phyloP scores from a whole-genome alignment of 2,113 vertebrate species.

The Phyllostomus discolor region DNA sequence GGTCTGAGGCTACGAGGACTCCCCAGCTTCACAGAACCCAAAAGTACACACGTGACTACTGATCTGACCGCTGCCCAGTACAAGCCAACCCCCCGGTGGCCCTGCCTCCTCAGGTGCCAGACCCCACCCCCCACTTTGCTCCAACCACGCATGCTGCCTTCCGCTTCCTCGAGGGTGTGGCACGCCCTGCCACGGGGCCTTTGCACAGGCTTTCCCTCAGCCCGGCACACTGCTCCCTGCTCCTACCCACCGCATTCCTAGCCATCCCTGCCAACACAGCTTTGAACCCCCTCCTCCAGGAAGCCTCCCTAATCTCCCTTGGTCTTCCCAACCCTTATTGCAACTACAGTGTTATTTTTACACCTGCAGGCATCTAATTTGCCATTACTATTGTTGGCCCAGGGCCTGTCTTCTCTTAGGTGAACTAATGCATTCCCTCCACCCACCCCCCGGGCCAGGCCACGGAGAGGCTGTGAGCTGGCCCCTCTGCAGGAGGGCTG shows the following conservation, averaged over 20 bases:
- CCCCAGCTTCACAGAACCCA: neutral
- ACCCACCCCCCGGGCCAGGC: neutral
- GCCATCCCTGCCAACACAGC: neutral
- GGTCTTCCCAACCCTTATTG: neutral
- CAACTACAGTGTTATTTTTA: neutral
- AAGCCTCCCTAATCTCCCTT: neutral
- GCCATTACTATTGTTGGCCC: neutral
- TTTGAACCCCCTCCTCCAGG: neutral
- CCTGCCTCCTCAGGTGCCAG: neutral
- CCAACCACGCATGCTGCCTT: fast-evolving
- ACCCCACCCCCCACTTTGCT: neutral
- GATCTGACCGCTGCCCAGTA: neutral
- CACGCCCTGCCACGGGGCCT: neutral
- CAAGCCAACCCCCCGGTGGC: neutral
- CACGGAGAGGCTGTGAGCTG: neutral
- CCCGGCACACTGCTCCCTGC: neutral
- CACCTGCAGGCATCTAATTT: neutral
- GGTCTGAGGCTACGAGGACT: neutral
- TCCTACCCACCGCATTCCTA: neutral
- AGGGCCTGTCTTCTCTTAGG: neutral
- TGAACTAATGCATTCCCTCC: neutral
- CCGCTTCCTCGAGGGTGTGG: fast-evolving
- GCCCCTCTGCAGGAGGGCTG: neutral
- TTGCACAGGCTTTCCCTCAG: neutral
- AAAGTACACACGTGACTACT: neutral